Evolutionary conservation across 2,888 invertebrate genomes (phyloP).

Genomic region (Molanna angustata): DNA sequence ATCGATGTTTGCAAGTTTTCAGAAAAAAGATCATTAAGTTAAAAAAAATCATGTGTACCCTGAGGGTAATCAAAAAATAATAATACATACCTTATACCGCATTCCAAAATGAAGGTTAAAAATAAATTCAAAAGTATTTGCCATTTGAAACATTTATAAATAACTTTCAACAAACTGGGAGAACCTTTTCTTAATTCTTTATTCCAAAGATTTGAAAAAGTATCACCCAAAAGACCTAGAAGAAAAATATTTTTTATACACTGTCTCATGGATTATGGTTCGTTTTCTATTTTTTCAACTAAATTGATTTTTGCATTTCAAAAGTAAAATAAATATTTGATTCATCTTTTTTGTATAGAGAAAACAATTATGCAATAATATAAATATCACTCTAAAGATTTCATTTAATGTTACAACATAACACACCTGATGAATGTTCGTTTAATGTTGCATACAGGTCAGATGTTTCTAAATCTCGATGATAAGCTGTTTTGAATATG

Average conservation of each 20-base stretch:
- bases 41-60: neutral
- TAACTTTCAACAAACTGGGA: constrained; percentile 18
- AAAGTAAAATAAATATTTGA: no score
- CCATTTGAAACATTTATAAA: constrained; percentile 21
- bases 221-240: constrained; percentile 23
- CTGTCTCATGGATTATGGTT: neutral
- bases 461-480: constrained; percentile 60
- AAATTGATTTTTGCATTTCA: no score
- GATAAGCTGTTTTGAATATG: constrained; percentile 66
- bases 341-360: no score
- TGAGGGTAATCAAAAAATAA: neutral
- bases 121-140: constrained; percentile 7
- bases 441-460: constrained; percentile 66
- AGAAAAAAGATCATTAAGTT: neutral
- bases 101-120: constrained; percentile 17
- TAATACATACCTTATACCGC: constrained; percentile 20
- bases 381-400: no score
- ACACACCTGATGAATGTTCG: constrained; percentile 66
- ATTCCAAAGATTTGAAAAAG: constrained; percentile 21
- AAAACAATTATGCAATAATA: no score
- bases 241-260: no score
- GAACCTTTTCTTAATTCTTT: constrained; percentile 13
- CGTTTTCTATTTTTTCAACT: no score
- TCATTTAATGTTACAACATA: no score
- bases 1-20: no score